Conservation (phyloP, 2,888 invertebrate species). For the Tuta absoluta region DNA sequence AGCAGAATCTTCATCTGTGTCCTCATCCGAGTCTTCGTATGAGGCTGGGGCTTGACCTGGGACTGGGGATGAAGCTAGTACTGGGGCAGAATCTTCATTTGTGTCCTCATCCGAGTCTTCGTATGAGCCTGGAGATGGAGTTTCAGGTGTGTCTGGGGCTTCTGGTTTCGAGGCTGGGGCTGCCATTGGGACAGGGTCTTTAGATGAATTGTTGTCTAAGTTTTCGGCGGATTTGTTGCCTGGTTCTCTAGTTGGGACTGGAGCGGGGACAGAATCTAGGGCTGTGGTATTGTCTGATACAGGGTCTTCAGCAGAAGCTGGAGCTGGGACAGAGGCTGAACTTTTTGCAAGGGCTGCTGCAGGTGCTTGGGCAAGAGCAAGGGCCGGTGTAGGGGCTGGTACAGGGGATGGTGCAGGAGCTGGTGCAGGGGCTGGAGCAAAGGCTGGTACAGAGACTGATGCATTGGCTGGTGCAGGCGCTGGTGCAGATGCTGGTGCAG, state of each 20-base stretch:
- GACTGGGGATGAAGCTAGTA: neutral
- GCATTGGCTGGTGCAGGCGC: neutral
- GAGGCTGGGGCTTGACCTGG: too few relatives aligned
- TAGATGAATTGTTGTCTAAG: too few relatives aligned
- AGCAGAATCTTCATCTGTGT: too few relatives aligned
- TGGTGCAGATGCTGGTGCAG: neutral
- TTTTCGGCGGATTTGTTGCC: neutral
- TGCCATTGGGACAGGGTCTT: neutral
- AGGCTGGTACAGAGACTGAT: too few relatives aligned
- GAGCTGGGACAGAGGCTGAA: neutral
- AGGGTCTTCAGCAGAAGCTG: neutral
- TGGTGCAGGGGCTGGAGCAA: too few relatives aligned
- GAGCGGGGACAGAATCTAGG: neutral
- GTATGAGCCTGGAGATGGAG: neutral
- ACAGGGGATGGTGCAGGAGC: too few relatives aligned
- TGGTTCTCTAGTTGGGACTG: neutral
- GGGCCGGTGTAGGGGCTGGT: too few relatives aligned
- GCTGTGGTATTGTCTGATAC: neutral
- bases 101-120: too few relatives aligned
- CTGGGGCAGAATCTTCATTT: neutral
- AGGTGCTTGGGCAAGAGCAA: neutral
- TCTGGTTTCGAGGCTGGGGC: neutral
- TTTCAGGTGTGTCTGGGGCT: neutral
- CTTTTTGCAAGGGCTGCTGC: neutral
- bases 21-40: too few relatives aligned